These are phyloP conservation scores for Microcebus ravelobensis DNA, from an alignment of 2,113 vertebrate genomes.

Conservation along the genomic window DNA sequence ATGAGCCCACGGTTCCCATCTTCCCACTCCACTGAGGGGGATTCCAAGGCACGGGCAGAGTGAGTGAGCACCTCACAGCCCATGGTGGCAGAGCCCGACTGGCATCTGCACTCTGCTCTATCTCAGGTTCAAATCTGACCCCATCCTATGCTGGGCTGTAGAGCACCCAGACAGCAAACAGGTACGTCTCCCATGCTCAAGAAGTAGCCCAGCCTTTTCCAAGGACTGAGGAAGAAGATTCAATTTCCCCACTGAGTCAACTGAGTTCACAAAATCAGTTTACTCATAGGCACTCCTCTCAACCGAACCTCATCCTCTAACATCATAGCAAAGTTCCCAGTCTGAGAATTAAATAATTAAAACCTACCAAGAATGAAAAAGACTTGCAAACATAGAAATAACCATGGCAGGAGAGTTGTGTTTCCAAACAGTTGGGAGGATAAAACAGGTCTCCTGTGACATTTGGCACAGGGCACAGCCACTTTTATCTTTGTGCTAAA, in stretches of 20 bases:
- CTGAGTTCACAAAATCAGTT: neutral
- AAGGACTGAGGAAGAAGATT: neutral
- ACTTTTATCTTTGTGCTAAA: neutral
- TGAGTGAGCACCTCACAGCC: neutral
- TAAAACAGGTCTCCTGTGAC: neutral
- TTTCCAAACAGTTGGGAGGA: neutral
- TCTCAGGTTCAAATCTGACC: neutral
- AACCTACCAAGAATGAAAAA: neutral
- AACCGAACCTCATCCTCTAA: neutral
- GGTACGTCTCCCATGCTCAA: no score
- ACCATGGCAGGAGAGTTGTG: neutral
- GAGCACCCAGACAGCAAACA: neutral
- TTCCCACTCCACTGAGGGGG: neutral
- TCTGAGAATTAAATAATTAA: constrained; percentile 3
- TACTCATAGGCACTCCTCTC: neutral
- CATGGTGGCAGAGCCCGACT: neutral
- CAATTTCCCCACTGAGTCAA: neutral
- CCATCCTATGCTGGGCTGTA: rapidly evolving
- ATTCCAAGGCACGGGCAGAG: neutral
- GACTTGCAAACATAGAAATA: neutral
- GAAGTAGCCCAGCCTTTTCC: neutral
- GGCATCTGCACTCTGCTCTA: neutral
- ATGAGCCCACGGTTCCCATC: neutral
- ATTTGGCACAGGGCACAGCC: neutral
- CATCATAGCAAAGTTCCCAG: neutral